These are phyloP conservation scores for Propithecus deckenii DNA, from an alignment of 2,797 vertebrate genomes.

Conservation along the genomic window DNA sequence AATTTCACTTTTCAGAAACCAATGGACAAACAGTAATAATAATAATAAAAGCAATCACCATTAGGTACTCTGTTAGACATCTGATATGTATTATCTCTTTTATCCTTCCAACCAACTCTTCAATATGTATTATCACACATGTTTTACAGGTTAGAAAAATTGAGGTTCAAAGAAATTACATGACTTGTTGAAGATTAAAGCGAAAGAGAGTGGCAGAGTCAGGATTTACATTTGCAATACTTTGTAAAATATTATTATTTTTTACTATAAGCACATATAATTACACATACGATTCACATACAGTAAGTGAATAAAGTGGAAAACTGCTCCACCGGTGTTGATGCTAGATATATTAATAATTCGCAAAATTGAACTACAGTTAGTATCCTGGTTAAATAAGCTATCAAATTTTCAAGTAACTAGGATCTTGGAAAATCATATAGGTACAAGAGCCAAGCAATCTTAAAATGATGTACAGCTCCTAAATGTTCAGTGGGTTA, in stretches of 20 bases:
- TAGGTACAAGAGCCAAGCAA: not conserved
- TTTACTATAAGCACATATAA: slow-evolving; percentile 11
- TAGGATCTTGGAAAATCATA: not conserved
- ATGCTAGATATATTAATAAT: not conserved
- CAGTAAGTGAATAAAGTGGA: not conserved
- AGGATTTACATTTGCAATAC: slow-evolving; percentile 37
- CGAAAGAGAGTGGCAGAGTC: not conserved
- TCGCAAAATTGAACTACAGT: slow-evolving; percentile 17
- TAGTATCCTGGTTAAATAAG: slow-evolving; percentile 35
- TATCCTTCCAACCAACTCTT: not conserved
- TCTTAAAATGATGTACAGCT: slow-evolving; percentile 6
- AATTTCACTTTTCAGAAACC: not conserved
- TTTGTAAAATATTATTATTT: slow-evolving; percentile 10
- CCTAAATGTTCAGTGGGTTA: not conserved
- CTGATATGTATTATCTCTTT: not conserved
- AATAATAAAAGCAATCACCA: not conserved
- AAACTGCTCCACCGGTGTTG: not conserved
- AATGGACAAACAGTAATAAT: not conserved
- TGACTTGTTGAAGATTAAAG: slow-evolving; percentile 32
- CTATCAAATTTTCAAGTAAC: slow-evolving; percentile 11
- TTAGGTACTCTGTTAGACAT: not conserved
- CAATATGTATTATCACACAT: not conserved
- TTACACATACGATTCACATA: not conserved
- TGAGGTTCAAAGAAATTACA: slow-evolving; percentile 9
- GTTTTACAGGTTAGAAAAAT: slow-evolving; percentile 58